Evolutionary conservation across 2,888 invertebrate species (phyloP), one percentile per base, ranked within the genome.

Genomic region (Antitype chi): DNA sequence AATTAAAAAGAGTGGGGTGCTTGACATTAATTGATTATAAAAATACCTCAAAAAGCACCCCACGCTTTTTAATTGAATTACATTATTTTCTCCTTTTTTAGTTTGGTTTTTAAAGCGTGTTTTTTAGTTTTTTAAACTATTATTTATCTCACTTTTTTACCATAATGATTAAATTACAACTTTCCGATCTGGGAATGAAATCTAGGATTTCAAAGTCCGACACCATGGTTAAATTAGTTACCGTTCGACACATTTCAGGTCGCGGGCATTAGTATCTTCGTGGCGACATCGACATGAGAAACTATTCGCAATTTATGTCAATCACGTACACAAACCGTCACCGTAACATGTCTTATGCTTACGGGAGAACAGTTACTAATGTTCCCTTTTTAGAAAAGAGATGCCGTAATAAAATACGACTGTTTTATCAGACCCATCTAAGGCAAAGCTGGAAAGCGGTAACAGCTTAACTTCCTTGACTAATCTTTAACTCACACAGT

Each of bases 261-360:
- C 79, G 82, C 77, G 68, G 71, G 82, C 79, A 85, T 84, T 81
- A 78, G 75, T 74, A 62, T 82, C 78, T 78, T 75, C 66, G 68
- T 69, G 69, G 81, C 70, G 52, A 74, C 74, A 85, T 85, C 73
- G 66, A 74, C 78, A 78, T 78, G 82, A 70, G 76, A 86, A 85
- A 76, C 70, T 79, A 79, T 81, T 82, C 71, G 68, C 80, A 84
- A 82, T 85, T 84, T 87, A 87, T 88, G 87, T 86, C 82, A 88
- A 79, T 87, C 82, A 85, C 86, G 74, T 80, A 81, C 82, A 77
- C 66, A 81, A 84, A 85, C 80, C 71, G 79, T 85, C 76, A 84
- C 80, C 68, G 76, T 77, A 80, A 78, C 81, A 81, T 86, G 82
- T 81, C 80, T 68, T 76, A 82, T 79, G 70, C 77, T 81, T 81